These are phyloP conservation scores for Limnothrissa miodon DNA, from an alignment of 2,113 vertebrate species.

Conservation along the genomic window DNA sequence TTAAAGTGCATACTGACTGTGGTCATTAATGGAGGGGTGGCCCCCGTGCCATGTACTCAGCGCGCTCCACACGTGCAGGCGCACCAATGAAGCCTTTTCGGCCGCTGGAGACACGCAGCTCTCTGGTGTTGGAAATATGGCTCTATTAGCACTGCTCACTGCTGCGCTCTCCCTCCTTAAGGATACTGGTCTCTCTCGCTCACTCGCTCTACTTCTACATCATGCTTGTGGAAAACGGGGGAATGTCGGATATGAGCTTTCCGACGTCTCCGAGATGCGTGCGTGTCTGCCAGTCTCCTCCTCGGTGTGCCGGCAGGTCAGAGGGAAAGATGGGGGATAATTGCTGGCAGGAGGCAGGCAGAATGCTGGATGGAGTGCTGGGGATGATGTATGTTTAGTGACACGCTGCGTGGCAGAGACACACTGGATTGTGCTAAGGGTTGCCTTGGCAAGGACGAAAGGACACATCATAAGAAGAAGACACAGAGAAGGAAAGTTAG, in stretches of 20 bases:
- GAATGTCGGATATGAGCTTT: background rate
- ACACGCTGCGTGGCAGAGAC: slow-evolving; percentile 75
- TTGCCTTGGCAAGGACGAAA: slow-evolving; percentile 67
- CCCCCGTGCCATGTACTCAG: slow-evolving; percentile 20
- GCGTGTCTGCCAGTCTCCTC: background rate
- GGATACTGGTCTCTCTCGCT: background rate
- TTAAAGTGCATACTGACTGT: slow-evolving; percentile 47
- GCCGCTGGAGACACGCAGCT: background rate
- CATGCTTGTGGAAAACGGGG: background rate
- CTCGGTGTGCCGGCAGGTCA: slow-evolving; percentile 1
- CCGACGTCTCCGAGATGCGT: background rate
- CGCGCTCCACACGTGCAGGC: background rate
- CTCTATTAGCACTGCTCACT: background rate
- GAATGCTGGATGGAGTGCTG: slow-evolving; percentile 62
- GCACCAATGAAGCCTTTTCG: background rate
- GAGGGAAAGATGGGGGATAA: slow-evolving; percentile 56
- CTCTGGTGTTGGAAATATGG: background rate
- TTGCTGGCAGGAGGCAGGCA: slow-evolving; percentile 70
- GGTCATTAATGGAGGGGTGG: slow-evolving; percentile 51
- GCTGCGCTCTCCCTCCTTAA: background rate
- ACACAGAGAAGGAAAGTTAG: slow-evolving; percentile 38
- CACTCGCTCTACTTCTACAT: background rate
- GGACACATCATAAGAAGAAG: slow-evolving; percentile 70
- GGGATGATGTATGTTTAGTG: slow-evolving; percentile 77
- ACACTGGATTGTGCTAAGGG: slow-evolving; percentile 60